Evolutionary conservation across 2,113 vertebrate genomes (phyloP), one percentile per base, ranked within the genome.

Genomic region (Ciconia maguari): DNA sequence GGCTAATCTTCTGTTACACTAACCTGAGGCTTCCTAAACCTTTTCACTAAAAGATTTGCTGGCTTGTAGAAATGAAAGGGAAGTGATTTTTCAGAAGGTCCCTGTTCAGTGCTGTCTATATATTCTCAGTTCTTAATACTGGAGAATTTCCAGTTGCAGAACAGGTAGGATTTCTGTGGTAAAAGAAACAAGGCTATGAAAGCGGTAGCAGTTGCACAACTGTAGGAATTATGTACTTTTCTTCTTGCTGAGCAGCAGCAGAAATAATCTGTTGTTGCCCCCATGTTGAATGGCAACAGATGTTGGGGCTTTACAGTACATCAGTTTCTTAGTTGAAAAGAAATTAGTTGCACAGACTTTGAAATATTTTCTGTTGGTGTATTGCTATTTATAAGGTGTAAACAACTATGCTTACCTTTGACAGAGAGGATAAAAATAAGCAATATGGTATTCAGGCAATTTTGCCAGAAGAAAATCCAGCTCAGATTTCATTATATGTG

Each of bases 341-440:
- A 82, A 93, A 91, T 89, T 36, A 87, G 70, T 87, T 68, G 32
- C 48, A 51, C 14, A 68, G 76, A 16, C 66, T 93, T 81, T 41
- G 83, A 86, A 81, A 89, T 96, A 85, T 75, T 81, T 96, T 91
- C 58, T 95, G 32, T 81, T 84, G 25, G 27, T 85, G 51, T 91
- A 3, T 95, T 93, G 58, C 86, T 96, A 71, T 96, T 96, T 74
- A 77, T 60, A 78, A 71, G 22, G 46, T 85, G 34, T 92, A 95
- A 93, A 90, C 57, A 92, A 61, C 13, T 38, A n/a, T 27, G 54
- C 52, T 87, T 87, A 75, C 42, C 24, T 87, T 93, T 84, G 58
- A 83, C 52, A 93, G 68, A 74, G 57, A 87, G 27, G 69, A 84
- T 64, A 69, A 77, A 90, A 91, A 36, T 20, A 74, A 84, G 34